Conservation (phyloP, 2,797 vertebrate species). For the Margarornis squamiger region DNA sequence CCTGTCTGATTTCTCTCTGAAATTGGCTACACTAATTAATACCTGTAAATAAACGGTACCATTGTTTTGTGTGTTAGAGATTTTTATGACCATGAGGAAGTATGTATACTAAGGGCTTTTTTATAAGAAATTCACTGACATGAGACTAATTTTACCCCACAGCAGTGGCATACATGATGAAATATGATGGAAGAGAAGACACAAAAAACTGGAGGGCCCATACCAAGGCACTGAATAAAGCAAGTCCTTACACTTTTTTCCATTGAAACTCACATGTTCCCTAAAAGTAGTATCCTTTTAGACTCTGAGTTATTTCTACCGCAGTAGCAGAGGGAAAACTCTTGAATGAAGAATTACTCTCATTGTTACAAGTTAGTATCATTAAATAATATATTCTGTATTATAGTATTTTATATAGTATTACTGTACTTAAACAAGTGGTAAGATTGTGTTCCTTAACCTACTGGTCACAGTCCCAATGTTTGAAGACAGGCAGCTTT, state of each 20-base stretch:
- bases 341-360: background rate
- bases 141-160: background rate
- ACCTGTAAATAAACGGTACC: background rate
- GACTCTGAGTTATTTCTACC: background rate
- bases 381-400: background rate
- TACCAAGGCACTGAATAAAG: background rate
- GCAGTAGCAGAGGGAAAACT: background rate
- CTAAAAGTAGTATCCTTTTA: background rate
- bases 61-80: too few species aligned
- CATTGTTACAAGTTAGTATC: background rate
- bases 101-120: background rate
- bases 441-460: background rate
- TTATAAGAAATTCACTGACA: background rate
- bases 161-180: background rate
- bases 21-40: background rate
- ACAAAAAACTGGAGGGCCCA: background rate
- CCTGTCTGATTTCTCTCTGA: background rate
- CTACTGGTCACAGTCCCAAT: background rate
- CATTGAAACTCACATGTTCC: background rate
- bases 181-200: background rate
- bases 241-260: background rate
- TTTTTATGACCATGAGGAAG: background rate
- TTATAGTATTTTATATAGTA: background rate
- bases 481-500: background rate
- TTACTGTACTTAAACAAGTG: background rate